phyloP scores from a whole-genome alignment of 2,888 invertebrate species.

The Scrobipalpa costella region DNA sequence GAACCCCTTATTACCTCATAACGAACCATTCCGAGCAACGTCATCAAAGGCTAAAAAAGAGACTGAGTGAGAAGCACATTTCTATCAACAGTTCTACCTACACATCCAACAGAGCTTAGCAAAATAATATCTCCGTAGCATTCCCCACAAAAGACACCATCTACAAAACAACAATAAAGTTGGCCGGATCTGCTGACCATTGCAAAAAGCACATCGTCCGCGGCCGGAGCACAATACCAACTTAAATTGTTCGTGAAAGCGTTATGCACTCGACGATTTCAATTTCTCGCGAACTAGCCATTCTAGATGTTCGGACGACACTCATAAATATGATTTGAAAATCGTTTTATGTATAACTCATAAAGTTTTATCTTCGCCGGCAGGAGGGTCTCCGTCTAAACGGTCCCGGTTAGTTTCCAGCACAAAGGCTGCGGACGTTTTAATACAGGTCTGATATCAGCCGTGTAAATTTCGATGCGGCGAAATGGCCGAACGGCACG shows the following conservation, averaged over 20 bases:
- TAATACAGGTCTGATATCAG: conserved; percentile 74
- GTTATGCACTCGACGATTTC: conserved; percentile 76
- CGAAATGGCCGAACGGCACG: conserved; percentile 70
- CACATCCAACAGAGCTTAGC: conserved; percentile 4
- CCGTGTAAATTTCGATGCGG: conserved; percentile 70
- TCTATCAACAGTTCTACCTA: neutral
- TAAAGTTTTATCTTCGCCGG: conserved; percentile 77
- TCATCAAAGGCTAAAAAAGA: no score
- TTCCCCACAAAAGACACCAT: conserved; percentile 57
- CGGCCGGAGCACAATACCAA: conserved; percentile 70
- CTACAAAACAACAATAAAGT: conserved; percentile 67
- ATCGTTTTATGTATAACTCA: conserved; percentile 80
- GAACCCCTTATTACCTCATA: no score
- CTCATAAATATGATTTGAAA: conserved; percentile 80
- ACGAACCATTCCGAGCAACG: no score
- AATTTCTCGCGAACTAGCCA: conserved; percentile 76
- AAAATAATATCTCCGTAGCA: conserved; percentile 50
- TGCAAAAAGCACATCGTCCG: conserved; percentile 68
- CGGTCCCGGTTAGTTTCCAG: conserved; percentile 70
- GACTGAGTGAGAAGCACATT: neutral
- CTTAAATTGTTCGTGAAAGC: conserved; percentile 78
- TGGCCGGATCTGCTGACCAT: conserved; percentile 64
- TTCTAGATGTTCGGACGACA: conserved; percentile 73
- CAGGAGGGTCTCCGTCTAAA: conserved; percentile 60
- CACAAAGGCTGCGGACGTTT: conserved; percentile 77